phyloP scores from a whole-genome alignment of 2,113 vertebrate species.

The Myodes glareolus region DNA sequence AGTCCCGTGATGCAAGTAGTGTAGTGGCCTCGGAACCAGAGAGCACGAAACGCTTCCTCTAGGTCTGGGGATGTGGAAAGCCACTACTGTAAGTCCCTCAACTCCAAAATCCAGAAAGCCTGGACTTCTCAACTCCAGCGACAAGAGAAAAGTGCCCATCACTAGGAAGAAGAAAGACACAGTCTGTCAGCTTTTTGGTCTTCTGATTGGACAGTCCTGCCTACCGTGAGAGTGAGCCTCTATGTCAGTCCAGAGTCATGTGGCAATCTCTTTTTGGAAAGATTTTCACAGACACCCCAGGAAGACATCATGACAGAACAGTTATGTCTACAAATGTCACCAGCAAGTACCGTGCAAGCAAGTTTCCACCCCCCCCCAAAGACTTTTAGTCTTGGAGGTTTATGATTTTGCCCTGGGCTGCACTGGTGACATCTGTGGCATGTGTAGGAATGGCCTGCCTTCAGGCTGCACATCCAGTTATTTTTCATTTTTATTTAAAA shows the following conservation, averaged over 20 bases:
- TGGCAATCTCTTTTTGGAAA: not conserved
- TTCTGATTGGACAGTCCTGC: not conserved
- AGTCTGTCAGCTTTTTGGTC: not conserved
- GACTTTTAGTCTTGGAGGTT: not conserved
- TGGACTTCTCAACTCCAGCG: not conserved
- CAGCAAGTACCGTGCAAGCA: not conserved
- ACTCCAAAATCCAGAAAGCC: not conserved
- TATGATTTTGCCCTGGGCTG: not conserved
- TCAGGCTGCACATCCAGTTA: not conserved
- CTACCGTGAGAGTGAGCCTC: not conserved
- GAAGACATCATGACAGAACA: not conserved
- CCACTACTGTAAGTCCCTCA: not conserved
- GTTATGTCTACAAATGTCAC: not conserved
- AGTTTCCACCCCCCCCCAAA: accelerated
- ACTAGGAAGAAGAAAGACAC: too few species aligned
- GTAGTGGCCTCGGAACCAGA: not conserved
- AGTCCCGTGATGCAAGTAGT: not conserved
- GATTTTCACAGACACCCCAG: not conserved
- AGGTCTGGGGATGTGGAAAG: not conserved
- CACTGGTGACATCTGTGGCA: not conserved
- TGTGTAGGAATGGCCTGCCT: not conserved
- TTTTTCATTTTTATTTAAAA: not conserved
- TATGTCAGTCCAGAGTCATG: not conserved
- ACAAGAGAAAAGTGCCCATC: not conserved
- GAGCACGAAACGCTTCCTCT: too few species aligned